Base-by-base conservation (phyloP, 2,888 invertebrate genomes). In the Erynnis tages region DNA sequence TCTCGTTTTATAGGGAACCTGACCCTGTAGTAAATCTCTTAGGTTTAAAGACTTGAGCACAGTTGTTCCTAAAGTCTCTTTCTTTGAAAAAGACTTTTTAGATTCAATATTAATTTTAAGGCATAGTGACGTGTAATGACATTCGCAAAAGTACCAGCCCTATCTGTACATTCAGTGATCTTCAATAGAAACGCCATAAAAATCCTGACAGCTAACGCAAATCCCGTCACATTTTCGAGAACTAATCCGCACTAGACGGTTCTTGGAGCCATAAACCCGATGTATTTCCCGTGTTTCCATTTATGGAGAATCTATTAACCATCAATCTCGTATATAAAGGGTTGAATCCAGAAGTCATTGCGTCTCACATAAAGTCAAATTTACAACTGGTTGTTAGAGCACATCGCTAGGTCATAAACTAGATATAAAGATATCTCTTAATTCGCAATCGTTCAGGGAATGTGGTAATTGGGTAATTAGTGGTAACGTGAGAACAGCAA, bases 311-410 rank as follows among this genome's bases (percentile, higher is more conserved):
- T 46, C 46, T 40, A 54, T 55, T 57, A 52, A 40, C 48, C 41
- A 47, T 50, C 46, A 43, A 55, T 55, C 43, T 47, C 35, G 16
- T 21, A 54, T 63, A 66, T 67, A 68, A 74, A 72, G 65, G 63
- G 59, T 53, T 65, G 62, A 67, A 73, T 71, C 63, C 74, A 72
- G 74, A 62, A 77, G 75, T 68, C 67, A 58, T 61, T 40, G 38
- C 56, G 57, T 55, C 49, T 59, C 58, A 59, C 67, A 73, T 79
- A 76, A 78, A 79, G 63, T 40, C 47, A 32, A 71, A 78, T 79
- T 79, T 78, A 79, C 75, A 56, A 56, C 63, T 30, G 58, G 14
- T 11, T n/a, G 8, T 35, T 16, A 17, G 16, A n/a, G 6, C 14
- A 66, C 65, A 59, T 62, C 58, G 56, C 23, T 30, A 41, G 11